A percentile compares a stretch with the other conserved stretches of the same genome.
Conservation (phyloP, 2,113 vertebrate genomes). For the Chlamydotis undulata region DNA sequence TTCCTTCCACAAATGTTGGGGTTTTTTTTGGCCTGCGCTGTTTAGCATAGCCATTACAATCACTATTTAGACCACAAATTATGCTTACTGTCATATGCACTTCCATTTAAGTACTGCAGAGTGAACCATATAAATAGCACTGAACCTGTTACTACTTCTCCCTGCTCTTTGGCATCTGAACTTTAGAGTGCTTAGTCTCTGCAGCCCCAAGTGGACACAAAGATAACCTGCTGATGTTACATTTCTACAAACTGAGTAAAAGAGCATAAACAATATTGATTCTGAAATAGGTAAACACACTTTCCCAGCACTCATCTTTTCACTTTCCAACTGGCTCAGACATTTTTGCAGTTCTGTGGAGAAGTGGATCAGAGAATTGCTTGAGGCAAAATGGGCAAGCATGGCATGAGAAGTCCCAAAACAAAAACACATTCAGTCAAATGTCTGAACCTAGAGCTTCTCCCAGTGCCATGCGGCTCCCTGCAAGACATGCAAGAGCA, state of each 20-base stretch:
- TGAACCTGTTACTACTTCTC: not conserved
- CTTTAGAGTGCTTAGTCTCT: not conserved
- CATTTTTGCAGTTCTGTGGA: not conserved
- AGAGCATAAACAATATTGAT: not conserved
- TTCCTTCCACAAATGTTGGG: slow-evolving; percentile 38
- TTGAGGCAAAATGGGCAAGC: not conserved
- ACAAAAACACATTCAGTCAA: not conserved
- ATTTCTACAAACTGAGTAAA: not conserved
- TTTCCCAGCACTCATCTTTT: not conserved
- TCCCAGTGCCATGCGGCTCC: rapidly evolving
- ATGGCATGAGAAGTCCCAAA: not conserved
- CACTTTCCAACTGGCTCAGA: not conserved
- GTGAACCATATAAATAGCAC: not conserved
- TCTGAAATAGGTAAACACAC: not conserved
- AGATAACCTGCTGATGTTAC: not conserved
- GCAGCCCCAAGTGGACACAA: not conserved
- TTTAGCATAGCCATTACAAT: not conserved
- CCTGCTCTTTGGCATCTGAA: not conserved
- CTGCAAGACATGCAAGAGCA: not conserved
- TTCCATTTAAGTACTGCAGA: not conserved
- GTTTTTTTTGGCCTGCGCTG: not conserved
- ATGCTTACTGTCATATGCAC: not conserved
- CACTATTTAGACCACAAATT: slow-evolving; percentile 20
- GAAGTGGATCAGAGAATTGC: not conserved
- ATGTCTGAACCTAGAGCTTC: not conserved